phyloP scores from a whole-genome alignment of 2,888 invertebrate genomes.

The Phalera bucephala region DNA sequence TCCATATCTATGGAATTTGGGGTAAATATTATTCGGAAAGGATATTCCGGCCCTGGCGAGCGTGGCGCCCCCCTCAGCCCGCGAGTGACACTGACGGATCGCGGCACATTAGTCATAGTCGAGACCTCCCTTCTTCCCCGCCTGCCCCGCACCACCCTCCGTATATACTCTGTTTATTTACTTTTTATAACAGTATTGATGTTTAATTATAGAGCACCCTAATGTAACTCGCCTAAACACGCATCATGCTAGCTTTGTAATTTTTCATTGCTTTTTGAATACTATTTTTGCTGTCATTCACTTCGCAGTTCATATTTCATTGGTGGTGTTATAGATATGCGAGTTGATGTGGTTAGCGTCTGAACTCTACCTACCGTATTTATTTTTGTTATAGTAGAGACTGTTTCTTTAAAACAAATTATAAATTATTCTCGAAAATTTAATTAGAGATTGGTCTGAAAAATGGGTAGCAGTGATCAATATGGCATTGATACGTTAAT shows the following conservation, averaged over 20 bases:
- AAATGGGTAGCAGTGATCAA: too few species aligned
- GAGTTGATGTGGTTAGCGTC: too few species aligned
- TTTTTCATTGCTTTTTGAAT: conserved; percentile 48
- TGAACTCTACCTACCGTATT: too few species aligned
- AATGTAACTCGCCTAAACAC: conserved; percentile 68
- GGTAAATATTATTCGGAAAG: conserved; percentile 77
- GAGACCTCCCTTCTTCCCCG: conserved; percentile 64
- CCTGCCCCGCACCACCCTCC: conserved; percentile 63
- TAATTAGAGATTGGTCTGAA: too few species aligned
- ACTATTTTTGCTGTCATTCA: conserved; percentile 26
- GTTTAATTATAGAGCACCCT: conserved; percentile 81
- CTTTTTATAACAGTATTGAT: conserved; percentile 83
- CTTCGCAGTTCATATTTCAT: conserved; percentile 29
- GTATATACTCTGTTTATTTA: conserved; percentile 80
- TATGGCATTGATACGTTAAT: too few species aligned
- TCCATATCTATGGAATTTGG: conserved; percentile 63
- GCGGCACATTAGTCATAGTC: conserved; percentile 87
- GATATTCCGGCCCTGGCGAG: conserved; percentile 73
- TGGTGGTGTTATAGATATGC: neutral
- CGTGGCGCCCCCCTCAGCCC: conserved; percentile 70
- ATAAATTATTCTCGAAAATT: too few species aligned
- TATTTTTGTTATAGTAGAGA: too few species aligned
- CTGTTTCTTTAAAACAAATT: too few species aligned
- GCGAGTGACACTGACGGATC: conserved; percentile 87
- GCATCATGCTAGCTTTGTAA: conserved; percentile 66